Percentiles rank a stretch among this genome's conserved stretches.
Conservation (phyloP, 2,888 invertebrate genomes). For the Pedicia rivosa region DNA sequence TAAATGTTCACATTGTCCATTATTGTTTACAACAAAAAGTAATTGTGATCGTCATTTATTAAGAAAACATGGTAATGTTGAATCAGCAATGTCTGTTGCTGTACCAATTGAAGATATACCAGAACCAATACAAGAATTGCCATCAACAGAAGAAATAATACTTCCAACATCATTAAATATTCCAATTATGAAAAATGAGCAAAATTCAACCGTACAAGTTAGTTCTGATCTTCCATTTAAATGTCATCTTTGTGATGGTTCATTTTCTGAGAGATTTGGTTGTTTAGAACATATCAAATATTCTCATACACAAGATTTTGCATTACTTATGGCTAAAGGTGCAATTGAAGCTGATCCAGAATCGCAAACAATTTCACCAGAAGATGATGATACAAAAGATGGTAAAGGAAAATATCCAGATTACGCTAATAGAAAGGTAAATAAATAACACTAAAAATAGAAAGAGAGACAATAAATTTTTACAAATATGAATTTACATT, state of each 20-base stretch:
- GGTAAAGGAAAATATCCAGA: slow-evolving; percentile 71
- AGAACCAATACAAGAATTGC: slow-evolving; percentile 27
- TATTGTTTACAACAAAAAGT: slow-evolving; percentile 91
- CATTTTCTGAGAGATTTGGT: slow-evolving; percentile 61
- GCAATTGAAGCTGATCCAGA: slow-evolving; percentile 46
- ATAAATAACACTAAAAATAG: no score
- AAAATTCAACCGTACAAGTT: neutral
- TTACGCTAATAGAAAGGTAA: slow-evolving; percentile 66
- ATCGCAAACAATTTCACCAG: slow-evolving; percentile 19
- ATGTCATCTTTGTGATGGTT: slow-evolving; percentile 83
- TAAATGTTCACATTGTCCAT: slow-evolving; percentile 83
- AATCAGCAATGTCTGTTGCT: slow-evolving; percentile 29
- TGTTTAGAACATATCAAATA: slow-evolving; percentile 69
- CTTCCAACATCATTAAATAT: slow-evolving; percentile 12
- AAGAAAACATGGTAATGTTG: slow-evolving; percentile 61
- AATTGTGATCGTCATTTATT: slow-evolving; percentile 91
- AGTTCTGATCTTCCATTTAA: slow-evolving; percentile 63
- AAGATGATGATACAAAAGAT: slow-evolving; percentile 41
- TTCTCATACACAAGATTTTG: slow-evolving; percentile 61
- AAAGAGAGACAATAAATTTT: no score
- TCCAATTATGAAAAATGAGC: neutral
- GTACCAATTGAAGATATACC: slow-evolving; percentile 34
- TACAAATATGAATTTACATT: no score
- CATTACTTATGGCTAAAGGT: slow-evolving; percentile 65
- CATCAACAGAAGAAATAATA: slow-evolving; percentile 22